phyloP scores from a whole-genome alignment of 1,140 invertebrate species.

The Cydia fagiglandana region DNA sequence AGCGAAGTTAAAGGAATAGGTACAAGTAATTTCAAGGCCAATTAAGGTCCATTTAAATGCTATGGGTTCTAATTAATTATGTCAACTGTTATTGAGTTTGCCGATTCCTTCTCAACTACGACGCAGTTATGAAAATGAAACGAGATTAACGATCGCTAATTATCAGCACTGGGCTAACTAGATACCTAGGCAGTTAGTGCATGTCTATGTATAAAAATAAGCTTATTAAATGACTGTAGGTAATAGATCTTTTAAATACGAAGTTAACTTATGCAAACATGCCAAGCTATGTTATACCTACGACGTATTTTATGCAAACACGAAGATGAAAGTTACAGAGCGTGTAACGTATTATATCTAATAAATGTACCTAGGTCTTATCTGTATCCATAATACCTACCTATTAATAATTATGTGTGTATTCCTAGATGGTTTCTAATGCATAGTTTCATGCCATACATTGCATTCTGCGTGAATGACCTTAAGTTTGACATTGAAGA shows the following conservation, averaged over 20 bases:
- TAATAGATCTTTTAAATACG: too few relatives aligned
- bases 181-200: too few relatives aligned
- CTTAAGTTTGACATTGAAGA: slow-evolving; percentile 73
- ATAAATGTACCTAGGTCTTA: neutral
- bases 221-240: too few relatives aligned
- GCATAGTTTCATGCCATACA: slow-evolving; percentile 21
- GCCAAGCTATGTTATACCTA: too few relatives aligned
- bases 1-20: too few relatives aligned
- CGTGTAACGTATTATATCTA: neutral
- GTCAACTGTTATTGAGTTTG: too few relatives aligned
- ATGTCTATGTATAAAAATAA: too few relatives aligned
- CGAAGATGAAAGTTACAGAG: neutral
- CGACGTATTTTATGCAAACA: neutral
- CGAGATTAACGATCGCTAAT: neutral
- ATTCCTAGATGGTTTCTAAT: neutral
- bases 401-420: neutral
- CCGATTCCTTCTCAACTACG: neutral
- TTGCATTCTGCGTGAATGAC: slow-evolving; percentile 49
- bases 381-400: neutral
- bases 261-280: neutral
- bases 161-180: too few relatives aligned
- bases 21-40: too few relatives aligned
- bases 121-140: slow-evolving; percentile 15
- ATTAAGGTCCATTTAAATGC: too few relatives aligned
- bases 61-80: too few relatives aligned